A percentile compares a stretch with the other conserved stretches of the same genome.
phyloP scores from a whole-genome alignment of 2,888 invertebrate genomes.

The Cephus nigrinus region DNA sequence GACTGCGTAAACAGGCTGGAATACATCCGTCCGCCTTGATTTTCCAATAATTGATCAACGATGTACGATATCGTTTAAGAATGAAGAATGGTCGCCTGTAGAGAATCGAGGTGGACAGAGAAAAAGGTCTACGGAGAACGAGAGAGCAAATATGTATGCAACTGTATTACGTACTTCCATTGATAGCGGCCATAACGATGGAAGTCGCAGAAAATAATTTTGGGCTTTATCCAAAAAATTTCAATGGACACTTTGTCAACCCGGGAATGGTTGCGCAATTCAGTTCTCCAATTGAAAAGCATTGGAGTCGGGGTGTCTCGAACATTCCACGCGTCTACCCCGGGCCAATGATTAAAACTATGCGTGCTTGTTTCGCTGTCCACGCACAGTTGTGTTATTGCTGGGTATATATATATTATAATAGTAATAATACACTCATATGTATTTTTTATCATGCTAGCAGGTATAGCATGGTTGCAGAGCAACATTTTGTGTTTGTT shows the following conservation, averaged over 20 bases:
- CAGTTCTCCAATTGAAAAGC: no score
- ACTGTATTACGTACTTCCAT: not conserved
- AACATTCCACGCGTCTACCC: no score
- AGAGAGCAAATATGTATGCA: conserved; percentile 14
- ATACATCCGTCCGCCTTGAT: no score
- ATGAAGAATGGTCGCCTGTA: conserved; percentile 8
- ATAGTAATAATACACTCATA: conserved; percentile 24
- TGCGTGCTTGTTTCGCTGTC: not conserved
- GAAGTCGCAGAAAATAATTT: not conserved
- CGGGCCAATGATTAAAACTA: not conserved
- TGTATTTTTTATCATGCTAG: conserved; percentile 40
- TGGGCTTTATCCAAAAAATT: no score
- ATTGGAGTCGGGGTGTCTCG: no score
- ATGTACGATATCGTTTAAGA: not conserved
- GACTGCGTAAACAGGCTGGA: not conserved
- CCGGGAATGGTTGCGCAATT: no score
- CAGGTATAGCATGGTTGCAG: conserved; percentile 45
- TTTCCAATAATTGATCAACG: no score
- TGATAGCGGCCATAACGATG: not conserved
- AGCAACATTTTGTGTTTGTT: conserved; percentile 37
- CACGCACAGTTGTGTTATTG: not conserved
- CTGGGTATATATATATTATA: conserved; percentile 2
- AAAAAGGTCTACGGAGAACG: conserved; percentile 4
- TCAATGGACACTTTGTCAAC: not conserved
- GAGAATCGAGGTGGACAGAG: conserved; percentile 14